Evolutionary conservation across 2,888 invertebrate genomes (phyloP).

Genomic region (Furcula furcula): DNA sequence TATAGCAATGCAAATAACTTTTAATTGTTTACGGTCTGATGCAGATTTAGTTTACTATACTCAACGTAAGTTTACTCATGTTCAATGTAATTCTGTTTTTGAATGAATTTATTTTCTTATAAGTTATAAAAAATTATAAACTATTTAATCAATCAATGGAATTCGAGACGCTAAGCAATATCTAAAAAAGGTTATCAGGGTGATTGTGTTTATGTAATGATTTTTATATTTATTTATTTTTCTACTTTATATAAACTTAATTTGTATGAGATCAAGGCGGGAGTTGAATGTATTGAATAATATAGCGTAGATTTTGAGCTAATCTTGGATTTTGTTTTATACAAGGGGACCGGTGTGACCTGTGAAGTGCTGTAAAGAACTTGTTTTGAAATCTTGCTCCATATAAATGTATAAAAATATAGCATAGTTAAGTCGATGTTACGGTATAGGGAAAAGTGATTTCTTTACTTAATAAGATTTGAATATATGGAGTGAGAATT

Average conservation of each 20-base stretch:
- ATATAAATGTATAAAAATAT: too few species aligned
- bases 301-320: background rate
- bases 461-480: too few species aligned
- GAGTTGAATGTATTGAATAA: background rate
- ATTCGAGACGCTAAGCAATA: constrained; percentile 30
- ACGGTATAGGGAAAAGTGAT: too few species aligned
- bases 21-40: constrained; percentile 61
- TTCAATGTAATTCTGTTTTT: constrained; percentile 45
- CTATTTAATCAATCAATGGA: constrained; percentile 6
- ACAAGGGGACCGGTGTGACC: too few species aligned
- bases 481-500: too few species aligned
- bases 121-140: constrained; percentile 14
- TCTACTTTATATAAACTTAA: background rate
- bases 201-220: constrained; percentile 3
- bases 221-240: background rate
- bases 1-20: constrained; percentile 68
- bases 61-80: constrained; percentile 31
- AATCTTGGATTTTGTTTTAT: too few species aligned
- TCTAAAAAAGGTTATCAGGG: constrained; percentile 18
- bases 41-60: constrained; percentile 61
- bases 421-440: too few species aligned
- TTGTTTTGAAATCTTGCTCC: too few species aligned
- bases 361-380: too few species aligned
- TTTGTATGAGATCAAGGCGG: background rate
- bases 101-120: constrained; percentile 21